Base-by-base conservation (phyloP, 2,113 vertebrate species). In the Amblyornis subalaris region DNA sequence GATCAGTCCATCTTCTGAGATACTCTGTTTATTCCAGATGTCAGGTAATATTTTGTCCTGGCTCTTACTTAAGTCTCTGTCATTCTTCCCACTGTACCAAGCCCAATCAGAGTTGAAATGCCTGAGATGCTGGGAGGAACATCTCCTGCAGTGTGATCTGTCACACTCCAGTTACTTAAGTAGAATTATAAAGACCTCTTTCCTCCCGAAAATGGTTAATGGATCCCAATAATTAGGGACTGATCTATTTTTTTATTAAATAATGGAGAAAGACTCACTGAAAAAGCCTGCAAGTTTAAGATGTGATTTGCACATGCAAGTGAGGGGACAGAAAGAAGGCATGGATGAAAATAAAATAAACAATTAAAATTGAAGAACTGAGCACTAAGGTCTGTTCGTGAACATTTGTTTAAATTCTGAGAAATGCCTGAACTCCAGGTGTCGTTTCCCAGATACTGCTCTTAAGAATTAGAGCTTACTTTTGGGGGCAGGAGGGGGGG, bases 11-110 rank as follows among this genome's bases (percentile, higher is more conserved):
- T 60, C 64, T 82, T 94, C 67, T 42, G 36, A 88, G 42, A 69
- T 75, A 53, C 12, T 85, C 17, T 85, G 14, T 73, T 58, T 83
- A 74, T 85, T 84, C 40, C 64, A 86, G 22, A 48, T 81, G 38
- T 71, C 85, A 86, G 44, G 57, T 80, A 77, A 88, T 62, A 67
- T 83, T 86, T 96, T 93, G 44, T 77, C 73, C 65, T 83, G n/a
- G 35, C 40, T 93, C 47, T 93, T 47, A 33, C n/a, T 88, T 61
- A 58, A 83, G 7, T 58, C 67, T 62, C 33, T 83, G 24, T 80
- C 38, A 24, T 70, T 87, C 57, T 77, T 85, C 61, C 40, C 18
- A 31, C 42, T 67, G 21, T 44, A 61, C 53, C 29, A 31, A 29
- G 36, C 12, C 36, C 36, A 67, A n/a, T 57, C 55, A 40, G 35